Evolutionary conservation across 2,888 invertebrate species (phyloP).

Genomic region (Cerastis leucographa): DNA sequence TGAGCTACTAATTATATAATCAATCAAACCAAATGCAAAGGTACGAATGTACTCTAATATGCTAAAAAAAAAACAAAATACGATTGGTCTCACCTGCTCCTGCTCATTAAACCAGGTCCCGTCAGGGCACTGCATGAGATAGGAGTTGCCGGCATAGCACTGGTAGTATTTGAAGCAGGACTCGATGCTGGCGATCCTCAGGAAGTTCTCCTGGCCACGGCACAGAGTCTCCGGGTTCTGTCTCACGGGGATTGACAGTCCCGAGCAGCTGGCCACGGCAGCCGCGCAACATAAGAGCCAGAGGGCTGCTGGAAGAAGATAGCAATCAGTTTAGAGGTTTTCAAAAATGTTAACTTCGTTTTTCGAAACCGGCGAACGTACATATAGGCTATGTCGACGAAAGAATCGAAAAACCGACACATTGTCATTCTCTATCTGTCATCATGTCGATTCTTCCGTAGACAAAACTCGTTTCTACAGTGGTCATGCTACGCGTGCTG

Average conservation of each 20-base stretch:
- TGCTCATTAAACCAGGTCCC: conserved; percentile 87
- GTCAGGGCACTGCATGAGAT: conserved; percentile 85
- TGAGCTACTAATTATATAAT: not conserved
- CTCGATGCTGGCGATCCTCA: conserved; percentile 82
- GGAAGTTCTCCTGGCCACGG: conserved; percentile 86
- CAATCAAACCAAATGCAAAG: not conserved
- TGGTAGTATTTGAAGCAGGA: conserved; percentile 86
- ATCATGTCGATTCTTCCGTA: too few relatives aligned
- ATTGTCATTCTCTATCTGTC: too few relatives aligned
- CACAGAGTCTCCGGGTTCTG: conserved; percentile 88
- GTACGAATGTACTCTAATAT: not conserved
- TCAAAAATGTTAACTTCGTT: not conserved
- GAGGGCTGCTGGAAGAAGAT: conserved; percentile 70
- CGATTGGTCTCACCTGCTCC: conserved; percentile 78
- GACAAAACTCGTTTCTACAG: too few relatives aligned
- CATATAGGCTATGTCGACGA: too few relatives aligned
- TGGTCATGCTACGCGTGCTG: too few relatives aligned
- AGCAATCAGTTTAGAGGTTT: not conserved
- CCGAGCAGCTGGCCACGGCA: conserved; percentile 81
- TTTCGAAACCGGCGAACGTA: not conserved
- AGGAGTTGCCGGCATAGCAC: conserved; percentile 85
- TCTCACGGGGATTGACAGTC: conserved; percentile 85
- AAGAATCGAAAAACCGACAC: too few relatives aligned
- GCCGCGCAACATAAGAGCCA: conserved; percentile 77
- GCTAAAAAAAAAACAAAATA: not conserved